Percentiles rank a stretch among this genome's conserved stretches.
Conservation (phyloP, 2,797 vertebrate genomes). For the Ispidina picta region DNA sequence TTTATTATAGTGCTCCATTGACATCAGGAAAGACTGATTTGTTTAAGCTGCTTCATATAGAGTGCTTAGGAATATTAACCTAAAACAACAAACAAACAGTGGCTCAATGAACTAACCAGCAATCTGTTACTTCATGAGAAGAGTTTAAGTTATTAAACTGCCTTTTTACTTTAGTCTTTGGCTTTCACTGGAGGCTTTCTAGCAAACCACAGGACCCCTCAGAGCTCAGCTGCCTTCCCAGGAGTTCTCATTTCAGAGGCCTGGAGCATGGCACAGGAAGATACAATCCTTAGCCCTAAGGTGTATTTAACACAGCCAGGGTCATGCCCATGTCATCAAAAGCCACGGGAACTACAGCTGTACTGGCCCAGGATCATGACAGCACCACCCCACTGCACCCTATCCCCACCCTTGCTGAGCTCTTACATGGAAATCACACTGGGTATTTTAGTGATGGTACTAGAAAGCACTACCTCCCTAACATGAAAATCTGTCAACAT, state of each 20-base stretch:
- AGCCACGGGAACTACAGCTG: neutral
- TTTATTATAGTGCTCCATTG: neutral
- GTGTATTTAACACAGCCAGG: rapidly evolving
- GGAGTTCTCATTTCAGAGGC: rapidly evolving
- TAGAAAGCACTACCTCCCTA: neutral
- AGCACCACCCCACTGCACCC: neutral
- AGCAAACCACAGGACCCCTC: neutral
- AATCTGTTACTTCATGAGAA: neutral
- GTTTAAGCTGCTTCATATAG: neutral
- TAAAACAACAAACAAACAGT: neutral
- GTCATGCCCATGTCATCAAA: neutral
- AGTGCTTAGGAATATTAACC: neutral
- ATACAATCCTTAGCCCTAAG: neutral
- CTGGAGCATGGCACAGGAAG: rapidly evolving
- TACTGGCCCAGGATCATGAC: neutral
- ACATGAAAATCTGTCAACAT: neutral
- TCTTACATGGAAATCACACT: rapidly evolving
- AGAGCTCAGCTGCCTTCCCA: neutral
- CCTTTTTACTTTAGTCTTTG: neutral
- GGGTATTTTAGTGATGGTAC: neutral
- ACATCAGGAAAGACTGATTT: neutral
- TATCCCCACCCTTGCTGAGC: neutral
- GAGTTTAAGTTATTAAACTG: neutral
- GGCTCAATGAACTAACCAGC: neutral
- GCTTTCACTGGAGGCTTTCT: neutral